Base-by-base conservation (phyloP, 2,888 invertebrate genomes). In the Chydorus sphaericus region DNA sequence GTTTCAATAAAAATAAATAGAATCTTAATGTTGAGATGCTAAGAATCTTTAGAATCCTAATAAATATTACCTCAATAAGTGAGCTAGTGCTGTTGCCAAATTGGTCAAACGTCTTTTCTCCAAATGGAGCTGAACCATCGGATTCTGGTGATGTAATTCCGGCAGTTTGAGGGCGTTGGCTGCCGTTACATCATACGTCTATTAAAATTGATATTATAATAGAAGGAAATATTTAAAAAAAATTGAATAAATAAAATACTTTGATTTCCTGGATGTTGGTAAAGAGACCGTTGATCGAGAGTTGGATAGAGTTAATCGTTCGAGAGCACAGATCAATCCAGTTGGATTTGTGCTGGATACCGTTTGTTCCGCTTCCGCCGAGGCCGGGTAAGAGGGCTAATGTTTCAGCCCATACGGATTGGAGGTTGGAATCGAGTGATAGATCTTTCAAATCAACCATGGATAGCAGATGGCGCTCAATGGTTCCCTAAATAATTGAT, bases 301-400 rank as follows among this genome's bases (percentile, higher is more conserved):
- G 18, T 23, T 52, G 52, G 23, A 56, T 23, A 6, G 49, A 50
- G 5, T 28, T 36, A 36, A 56, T 23, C n/a, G 28, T 5, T 26
- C 50, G 48, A 18, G 29, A 5, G 16, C 30, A 50, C 16, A 48
- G 29, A 23, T 36, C 36, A n/a, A 20, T 33, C 56, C 56, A 56
- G 16, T 37, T 37, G 44, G 29, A 23, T 16, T 50, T 56, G 28
- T 56, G 50, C 5, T 31, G 28, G n/a, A 37, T 20, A 16, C 56
- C 56, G 20, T 56, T 30, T 11, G 48, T 23, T 23, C 56, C 56
- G n/a, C 56, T 49, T 14, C 56, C 36, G 8, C 56, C 56, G 23
- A 56, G 6, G 18, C 33, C 23, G 16, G 56, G 56, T 29, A 56
- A 36, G 16, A 33, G 50, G 20, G 50, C 30, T 11, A 49, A 53